Evolutionary conservation across 2,797 vertebrate genomes (phyloP), one percentile per base, ranked within the genome.

Genomic region (Diglossa cyanea): DNA sequence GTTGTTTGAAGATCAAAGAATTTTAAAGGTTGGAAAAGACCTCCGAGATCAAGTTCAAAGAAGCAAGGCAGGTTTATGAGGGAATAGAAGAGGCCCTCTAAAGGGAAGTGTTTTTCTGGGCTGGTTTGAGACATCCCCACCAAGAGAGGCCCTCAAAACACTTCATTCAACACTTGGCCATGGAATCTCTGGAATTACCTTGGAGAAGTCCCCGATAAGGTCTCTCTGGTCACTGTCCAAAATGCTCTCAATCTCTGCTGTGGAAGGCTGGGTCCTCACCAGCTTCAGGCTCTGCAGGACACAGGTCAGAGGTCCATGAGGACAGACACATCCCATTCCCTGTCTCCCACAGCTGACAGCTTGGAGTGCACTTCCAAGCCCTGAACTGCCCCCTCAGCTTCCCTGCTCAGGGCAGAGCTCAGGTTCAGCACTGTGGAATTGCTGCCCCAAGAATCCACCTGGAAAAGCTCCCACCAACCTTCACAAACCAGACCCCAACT

Each of bases 191-290:
- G 4, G 45, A 10, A 33, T 97, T 93, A 99, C 99, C 98, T 99
- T 99, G 26, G 99, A 99, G 96, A 99, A 99, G 93, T 99, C 99
- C 50, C 99, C 99, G 7, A 99, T 99, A 4, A 99, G 98, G 90
- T 99, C 98, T 26, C 87, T 97, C 28, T 98, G 98, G 55, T 98
- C 97, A 28, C 86, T 93, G 87, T 99, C 99, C 94, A 99, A 95
- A 92, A 99, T 97, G 95, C 94, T 99, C 91, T 99, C 99, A 0
- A 98, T 98, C 11, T 98, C 96, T 39, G 98, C 98, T 21, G 98
- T 97, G 94, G 98, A 98, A 31, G 98, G 98, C 28, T 98, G 98
- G 7, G 98, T 98, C 89, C 98, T 97, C 66, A 98, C 93, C 78
- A 97, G 86, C 53, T 92, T 73, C 90, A 98, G 10, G 25, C 63